Evolutionary conservation across 2,888 invertebrate genomes (phyloP).

Genomic region (Hylaea fasciaria): DNA sequence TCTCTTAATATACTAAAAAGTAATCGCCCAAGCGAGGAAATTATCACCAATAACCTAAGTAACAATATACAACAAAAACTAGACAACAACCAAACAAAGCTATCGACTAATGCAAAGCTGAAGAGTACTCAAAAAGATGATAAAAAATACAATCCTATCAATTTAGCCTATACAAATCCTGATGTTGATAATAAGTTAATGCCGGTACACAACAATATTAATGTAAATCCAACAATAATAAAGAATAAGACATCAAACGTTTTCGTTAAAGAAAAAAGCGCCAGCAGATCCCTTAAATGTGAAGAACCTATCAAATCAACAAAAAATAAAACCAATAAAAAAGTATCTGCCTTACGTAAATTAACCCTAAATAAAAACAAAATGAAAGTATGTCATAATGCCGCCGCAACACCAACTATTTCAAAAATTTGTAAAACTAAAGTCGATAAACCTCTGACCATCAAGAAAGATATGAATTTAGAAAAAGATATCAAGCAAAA

Average conservation of each 20-base stretch:
- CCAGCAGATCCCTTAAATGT: not conserved
- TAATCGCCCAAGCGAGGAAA: not conserved
- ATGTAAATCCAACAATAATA: not conserved
- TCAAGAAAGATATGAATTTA: not conserved
- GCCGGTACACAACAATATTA: too few species aligned
- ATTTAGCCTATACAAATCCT: too few species aligned
- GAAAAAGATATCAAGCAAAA: conserved; percentile 5
- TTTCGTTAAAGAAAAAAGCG: not conserved
- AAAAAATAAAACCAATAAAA: not conserved
- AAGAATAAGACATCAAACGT: not conserved
- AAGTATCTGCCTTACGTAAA: not conserved
- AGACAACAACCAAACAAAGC: not conserved
- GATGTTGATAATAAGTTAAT: too few species aligned
- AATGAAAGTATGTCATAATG: not conserved
- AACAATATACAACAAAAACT: not conserved
- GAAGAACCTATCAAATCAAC: not conserved
- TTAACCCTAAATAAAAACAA: not conserved
- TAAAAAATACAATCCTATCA: too few species aligned
- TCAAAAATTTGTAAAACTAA: not conserved
- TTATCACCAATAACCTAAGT: not conserved
- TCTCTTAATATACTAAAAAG: conserved; percentile 13
- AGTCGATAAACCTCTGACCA: not conserved
- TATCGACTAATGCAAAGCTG: not conserved
- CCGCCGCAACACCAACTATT: not conserved
- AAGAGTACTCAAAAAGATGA: not conserved